Evolutionary conservation across 2,113 vertebrate species (phyloP), one percentile per base, ranked within the genome.

Genomic region (Aplodontia rufa): DNA sequence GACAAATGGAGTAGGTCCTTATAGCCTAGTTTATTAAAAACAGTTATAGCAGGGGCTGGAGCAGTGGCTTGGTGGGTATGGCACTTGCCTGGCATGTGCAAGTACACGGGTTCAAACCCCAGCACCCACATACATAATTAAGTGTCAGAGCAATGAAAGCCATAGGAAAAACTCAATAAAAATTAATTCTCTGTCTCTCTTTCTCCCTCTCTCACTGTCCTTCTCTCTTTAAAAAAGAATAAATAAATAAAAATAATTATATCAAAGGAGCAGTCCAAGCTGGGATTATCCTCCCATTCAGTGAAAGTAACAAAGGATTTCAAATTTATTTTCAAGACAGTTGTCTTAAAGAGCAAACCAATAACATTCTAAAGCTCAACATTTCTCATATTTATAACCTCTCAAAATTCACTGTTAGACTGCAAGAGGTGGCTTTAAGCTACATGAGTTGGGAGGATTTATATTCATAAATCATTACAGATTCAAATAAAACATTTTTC

Each of bases 401-500:
- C 20, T 72, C 20, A 66, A 76, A 47, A 58, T 64, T 91, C 40
- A 82, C n/a, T 74, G 64, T 5, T 83, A 11, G 10, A 89, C 35
- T 49, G 2, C 42, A 83, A 80, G 26, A 92, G 13, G 68, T 75
- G 8, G 47, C 49, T 81, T 87, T 85, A 92, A 51, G 24, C 17
- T 87, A 79, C n/a, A 87, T 5, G 12, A 51, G 28, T 87, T 85
- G 30, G 28, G 88, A 93, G 51, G 93, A 95, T 69, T 90, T 69
- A 74, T 69, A 90, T 55, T 37, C 26, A 47, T 66, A 87, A 92
- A 51, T 42, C 84, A 92, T 6, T 40, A 2, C 22, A 60, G 32
- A 88, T 24, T 82, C 30, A 82, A 83, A 14, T 5, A 97, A 90
- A 89, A 86, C 49, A 60, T 47, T 88, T 92, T 93, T 91, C 62